Conservation (phyloP, 2,888 invertebrate genomes). For the Chesias legatella region DNA sequence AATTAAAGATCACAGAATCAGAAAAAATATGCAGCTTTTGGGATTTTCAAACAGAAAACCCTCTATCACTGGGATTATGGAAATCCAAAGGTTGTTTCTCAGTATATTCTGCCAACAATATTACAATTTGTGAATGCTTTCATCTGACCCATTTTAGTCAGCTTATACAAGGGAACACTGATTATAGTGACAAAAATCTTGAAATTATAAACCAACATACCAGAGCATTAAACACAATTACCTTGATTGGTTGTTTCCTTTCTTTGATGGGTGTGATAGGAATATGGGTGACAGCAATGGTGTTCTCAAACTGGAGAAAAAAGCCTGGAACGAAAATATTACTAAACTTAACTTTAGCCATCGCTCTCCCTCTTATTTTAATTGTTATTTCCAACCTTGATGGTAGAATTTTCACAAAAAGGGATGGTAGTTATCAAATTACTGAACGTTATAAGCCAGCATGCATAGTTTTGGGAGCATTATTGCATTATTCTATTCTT, state of each 20-base stretch:
- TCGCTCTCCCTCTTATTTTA: conserved; percentile 80
- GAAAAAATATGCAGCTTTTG: conserved; percentile 77
- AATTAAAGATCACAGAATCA: conserved; percentile 33
- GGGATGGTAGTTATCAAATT: conserved; percentile 38
- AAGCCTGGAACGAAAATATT: conserved; percentile 84
- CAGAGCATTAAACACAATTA: conserved; percentile 77
- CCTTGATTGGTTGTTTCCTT: conserved; percentile 79
- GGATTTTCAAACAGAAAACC: conserved; percentile 64
- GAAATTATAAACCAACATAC: conserved; percentile 49
- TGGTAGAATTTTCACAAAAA: conserved; percentile 42
- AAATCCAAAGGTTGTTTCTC: conserved; percentile 75
- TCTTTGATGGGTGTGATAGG: conserved; percentile 80
- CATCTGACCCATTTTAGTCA: conserved; percentile 83
- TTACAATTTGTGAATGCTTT: conserved; percentile 71
- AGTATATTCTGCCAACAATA: conserved; percentile 41
- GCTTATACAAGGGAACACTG: conserved; percentile 49
- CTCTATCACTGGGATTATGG: conserved; percentile 70
- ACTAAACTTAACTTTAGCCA: conserved; percentile 82
- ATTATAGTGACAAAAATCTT: conserved; percentile 24
- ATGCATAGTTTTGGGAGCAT: conserved; percentile 82
- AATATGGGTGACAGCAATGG: conserved; percentile 79
- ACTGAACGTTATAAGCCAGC: conserved; percentile 43
- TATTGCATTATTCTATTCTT: conserved; percentile 84
- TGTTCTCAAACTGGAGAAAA: conserved; percentile 81
- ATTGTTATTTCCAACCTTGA: conserved; percentile 62